These are phyloP conservation scores for Passerculus sandwichensis DNA, from an alignment of 2,797 vertebrate genomes.

Conservation along the genomic window DNA sequence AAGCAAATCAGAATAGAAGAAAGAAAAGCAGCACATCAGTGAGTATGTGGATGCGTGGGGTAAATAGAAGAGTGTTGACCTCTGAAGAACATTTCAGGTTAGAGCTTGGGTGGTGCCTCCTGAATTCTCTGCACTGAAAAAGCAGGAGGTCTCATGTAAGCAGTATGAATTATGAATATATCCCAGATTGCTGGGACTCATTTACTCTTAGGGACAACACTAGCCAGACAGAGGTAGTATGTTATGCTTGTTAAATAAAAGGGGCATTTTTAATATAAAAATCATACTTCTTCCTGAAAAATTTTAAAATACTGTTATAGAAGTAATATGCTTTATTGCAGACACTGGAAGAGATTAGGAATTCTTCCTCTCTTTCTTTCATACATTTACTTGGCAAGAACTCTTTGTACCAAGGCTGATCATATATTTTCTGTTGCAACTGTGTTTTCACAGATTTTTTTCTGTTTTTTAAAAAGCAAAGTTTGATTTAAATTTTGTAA, in stretches of 20 bases:
- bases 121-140: neutral
- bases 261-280: neutral
- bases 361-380: neutral
- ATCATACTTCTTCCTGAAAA: neutral
- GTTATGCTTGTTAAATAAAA: constrained; percentile 25
- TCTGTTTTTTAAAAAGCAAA: neutral
- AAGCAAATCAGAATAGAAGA: neutral
- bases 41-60: neutral
- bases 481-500: neutral
- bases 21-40: neutral
- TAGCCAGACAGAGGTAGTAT: neutral
- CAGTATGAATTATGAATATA: neutral
- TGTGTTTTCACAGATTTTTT: neutral
- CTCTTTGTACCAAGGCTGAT: neutral
- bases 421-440: neutral
- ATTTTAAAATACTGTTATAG: neutral
- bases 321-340: neutral
- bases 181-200: neutral
- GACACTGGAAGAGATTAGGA: neutral
- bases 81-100: neutral
- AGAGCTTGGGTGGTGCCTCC: neutral
- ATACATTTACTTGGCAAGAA: neutral
- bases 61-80: neutral
- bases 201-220: neutral
- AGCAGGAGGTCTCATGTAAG: neutral